Evolutionary conservation across 2,113 vertebrate genomes (phyloP).

Genomic region (Podarcis cretensis): DNA sequence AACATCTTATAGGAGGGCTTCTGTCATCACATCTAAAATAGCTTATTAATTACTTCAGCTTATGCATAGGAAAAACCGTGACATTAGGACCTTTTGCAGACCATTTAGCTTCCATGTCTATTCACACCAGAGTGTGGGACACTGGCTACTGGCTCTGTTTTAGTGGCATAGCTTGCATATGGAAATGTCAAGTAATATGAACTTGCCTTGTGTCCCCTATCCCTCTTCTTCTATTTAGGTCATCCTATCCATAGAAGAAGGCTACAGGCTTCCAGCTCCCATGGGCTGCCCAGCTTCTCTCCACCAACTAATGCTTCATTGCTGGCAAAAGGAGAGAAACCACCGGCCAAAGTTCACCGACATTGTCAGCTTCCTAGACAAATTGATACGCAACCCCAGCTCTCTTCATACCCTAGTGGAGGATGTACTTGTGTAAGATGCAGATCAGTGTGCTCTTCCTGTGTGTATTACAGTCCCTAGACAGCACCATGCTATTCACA

Average conservation of each 20-base stretch:
- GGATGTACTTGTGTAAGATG: slow-evolving; percentile 89
- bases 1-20: neutral
- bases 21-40: neutral
- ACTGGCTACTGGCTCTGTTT: neutral
- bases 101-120: slow-evolving; percentile 34
- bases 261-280: slow-evolving; percentile 93
- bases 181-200: neutral
- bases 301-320: slow-evolving; percentile 95
- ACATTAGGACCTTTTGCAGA: neutral
- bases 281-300: slow-evolving; percentile 95
- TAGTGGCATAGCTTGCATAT: neutral
- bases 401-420: slow-evolving; percentile 92
- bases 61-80: neutral
- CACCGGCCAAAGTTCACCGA: slow-evolving; percentile 94
- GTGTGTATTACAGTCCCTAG: neutral
- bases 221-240: slow-evolving; percentile 78
- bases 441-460: neutral
- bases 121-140: slow-evolving; percentile 30
- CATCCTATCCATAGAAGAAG: slow-evolving; percentile 96
- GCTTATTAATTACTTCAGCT: neutral
- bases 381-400: slow-evolving; percentile 94
- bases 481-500: neutral
- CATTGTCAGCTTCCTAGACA: slow-evolving; percentile 94
- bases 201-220: neutral
- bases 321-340: slow-evolving; percentile 96